These are phyloP conservation scores for Dinothrombium tinctorium DNA, from an alignment of 1,140 invertebrate species.

Conservation along the genomic window DNA sequence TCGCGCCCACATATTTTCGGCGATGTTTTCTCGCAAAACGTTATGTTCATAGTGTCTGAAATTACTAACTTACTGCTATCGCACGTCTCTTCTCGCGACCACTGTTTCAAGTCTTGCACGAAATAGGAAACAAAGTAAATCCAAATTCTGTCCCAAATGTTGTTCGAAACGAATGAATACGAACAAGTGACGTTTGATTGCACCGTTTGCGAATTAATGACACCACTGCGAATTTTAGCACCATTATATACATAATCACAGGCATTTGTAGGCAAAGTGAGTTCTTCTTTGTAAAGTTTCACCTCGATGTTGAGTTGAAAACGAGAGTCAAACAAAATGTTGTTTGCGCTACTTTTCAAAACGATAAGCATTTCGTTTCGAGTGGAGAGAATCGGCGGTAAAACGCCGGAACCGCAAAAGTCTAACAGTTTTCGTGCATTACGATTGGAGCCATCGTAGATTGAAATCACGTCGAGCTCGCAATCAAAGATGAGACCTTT, in stretches of 20 bases:
- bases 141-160: constrained; percentile 49
- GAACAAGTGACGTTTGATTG: constrained; percentile 61
- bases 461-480: constrained; percentile 56
- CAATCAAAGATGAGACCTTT: constrained; percentile 38
- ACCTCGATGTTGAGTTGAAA: constrained; percentile 61
- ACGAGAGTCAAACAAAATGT: constrained; percentile 43
- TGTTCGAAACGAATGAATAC: constrained; percentile 49
- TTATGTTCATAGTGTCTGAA: constrained; percentile 11
- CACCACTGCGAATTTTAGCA: constrained; percentile 40
- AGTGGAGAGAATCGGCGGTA: constrained; percentile 52
- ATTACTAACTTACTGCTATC: constrained; percentile 14
- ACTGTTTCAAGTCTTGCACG: constrained; percentile 14
- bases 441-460: constrained; percentile 71
- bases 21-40: constrained; percentile 16
- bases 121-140: constrained; percentile 39
- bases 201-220: constrained; percentile 51
- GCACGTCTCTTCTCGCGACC: constrained; percentile 14
- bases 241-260: constrained; percentile 66
- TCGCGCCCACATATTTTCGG: constrained; percentile 15
- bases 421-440: constrained; percentile 61
- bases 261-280: too few species aligned
- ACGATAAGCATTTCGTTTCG: constrained; percentile 61
- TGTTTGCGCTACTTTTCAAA: constrained; percentile 67
- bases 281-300: constrained; percentile 28
- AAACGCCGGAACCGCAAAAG: constrained; percentile 60